These are phyloP conservation scores for Oreochromis grahami DNA, from an alignment of 2,797 vertebrate genomes.

Conservation along the genomic window DNA sequence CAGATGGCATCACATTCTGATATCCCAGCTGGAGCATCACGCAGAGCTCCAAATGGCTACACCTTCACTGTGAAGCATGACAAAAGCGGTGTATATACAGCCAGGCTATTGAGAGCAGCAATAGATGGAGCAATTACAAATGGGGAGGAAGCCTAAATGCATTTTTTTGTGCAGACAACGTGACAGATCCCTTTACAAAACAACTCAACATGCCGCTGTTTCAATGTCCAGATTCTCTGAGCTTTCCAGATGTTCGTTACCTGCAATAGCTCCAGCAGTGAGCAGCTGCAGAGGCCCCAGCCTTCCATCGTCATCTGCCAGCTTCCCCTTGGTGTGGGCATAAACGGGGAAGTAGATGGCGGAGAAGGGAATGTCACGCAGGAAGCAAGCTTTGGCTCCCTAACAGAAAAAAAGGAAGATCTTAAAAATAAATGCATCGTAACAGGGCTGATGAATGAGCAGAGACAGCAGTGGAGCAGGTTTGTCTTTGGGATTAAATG, in stretches of 20 bases:
- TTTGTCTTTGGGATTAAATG: slow-evolving; percentile 40
- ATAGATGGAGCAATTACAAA: not conserved
- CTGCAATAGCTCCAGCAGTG: slow-evolving; percentile 92
- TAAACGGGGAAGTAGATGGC: slow-evolving; percentile 97
- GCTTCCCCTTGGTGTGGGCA: slow-evolving; percentile 85
- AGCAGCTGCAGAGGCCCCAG: slow-evolving; percentile 90
- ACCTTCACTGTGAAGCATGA: slow-evolving; percentile 1
- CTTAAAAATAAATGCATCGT: not conserved
- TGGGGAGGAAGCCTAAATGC: not conserved
- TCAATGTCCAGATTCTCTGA: not conserved
- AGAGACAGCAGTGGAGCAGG: slow-evolving; percentile 7
- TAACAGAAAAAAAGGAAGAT: slow-evolving; percentile 48
- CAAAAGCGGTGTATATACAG: slow-evolving; percentile 3
- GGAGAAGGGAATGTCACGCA: slow-evolving; percentile 97
- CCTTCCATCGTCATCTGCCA: slow-evolving; percentile 86
- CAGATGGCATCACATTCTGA: slow-evolving; percentile 9
- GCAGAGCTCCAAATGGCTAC: slow-evolving; percentile 34
- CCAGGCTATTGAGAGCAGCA: not conserved
- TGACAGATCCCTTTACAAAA: not conserved
- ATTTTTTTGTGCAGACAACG: slow-evolving; percentile 1
- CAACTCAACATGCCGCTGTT: not conserved
- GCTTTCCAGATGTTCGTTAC: slow-evolving; percentile 70
- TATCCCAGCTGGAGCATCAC: slow-evolving; percentile 13
- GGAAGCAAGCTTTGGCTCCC: slow-evolving; percentile 97
- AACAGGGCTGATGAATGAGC: not conserved